Percentiles rank a stretch among this genome's conserved stretches.
These are phyloP conservation scores for Ptychochromis oligacanthus DNA, from an alignment of 2,113 vertebrate genomes.

Conservation along the genomic window DNA sequence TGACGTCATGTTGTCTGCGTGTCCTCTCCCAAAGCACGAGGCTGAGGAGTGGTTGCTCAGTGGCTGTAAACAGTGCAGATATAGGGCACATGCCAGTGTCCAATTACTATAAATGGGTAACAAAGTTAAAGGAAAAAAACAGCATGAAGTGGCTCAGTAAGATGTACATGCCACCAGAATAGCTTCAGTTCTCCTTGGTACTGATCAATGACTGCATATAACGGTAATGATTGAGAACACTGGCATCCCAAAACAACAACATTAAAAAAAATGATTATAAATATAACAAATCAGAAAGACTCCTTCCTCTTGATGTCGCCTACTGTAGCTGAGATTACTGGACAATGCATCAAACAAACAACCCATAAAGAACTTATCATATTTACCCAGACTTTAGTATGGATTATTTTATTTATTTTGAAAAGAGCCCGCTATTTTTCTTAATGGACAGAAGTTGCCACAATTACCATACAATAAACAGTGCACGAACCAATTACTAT, in stretches of 20 bases:
- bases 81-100: conserved; percentile 41
- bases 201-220: background rate
- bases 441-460: background rate
- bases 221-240: no score
- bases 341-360: background rate
- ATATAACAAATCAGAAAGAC: background rate
- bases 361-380: background rate
- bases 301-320: background rate
- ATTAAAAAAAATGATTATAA: background rate
- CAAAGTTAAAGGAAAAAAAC: background rate
- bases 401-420: no score
- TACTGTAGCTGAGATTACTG: background rate
- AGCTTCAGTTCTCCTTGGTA: background rate
- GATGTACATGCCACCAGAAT: background rate
- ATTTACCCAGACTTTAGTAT: background rate
- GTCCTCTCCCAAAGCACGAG: conserved; percentile 64
- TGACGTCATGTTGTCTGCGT: conserved; percentile 64
- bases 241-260: background rate
- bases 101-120: background rate
- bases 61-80: conserved; percentile 65
- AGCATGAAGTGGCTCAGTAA: background rate
- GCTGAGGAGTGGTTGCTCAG: conserved; percentile 62
- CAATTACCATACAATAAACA: background rate
- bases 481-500: background rate
- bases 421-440: no score